Conservation (phyloP, 1,140 invertebrate genomes). For the Philopotamus ludificatus region DNA sequence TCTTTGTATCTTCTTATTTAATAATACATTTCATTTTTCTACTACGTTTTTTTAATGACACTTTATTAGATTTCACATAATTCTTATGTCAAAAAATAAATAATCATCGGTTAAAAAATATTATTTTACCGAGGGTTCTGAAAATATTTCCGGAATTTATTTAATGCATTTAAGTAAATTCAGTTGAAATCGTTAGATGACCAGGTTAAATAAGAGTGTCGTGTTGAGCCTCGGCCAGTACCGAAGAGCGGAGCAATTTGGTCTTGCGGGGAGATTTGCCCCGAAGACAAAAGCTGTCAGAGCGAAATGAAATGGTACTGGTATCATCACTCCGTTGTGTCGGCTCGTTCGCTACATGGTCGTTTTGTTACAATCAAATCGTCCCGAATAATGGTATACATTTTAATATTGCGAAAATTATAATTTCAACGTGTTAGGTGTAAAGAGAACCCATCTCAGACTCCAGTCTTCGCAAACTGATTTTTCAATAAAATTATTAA, state of each 20-base stretch:
- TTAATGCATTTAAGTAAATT: neutral
- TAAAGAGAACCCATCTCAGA: too few relatives aligned
- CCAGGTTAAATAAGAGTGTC: neutral
- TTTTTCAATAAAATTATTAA: too few relatives aligned
- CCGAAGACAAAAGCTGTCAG: conserved; percentile 24
- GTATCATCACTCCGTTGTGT: conserved; percentile 20
- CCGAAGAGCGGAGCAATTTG: neutral
- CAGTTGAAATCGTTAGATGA: neutral
- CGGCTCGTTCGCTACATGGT: too few relatives aligned
- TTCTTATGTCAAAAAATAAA: too few relatives aligned
- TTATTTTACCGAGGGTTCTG: too few relatives aligned
- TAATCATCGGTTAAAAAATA: too few relatives aligned
- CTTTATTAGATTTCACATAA: neutral
- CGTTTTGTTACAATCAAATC: too few relatives aligned
- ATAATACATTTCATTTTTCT: neutral
- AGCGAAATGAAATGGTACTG: conserved; percentile 10
- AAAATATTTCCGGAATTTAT: too few relatives aligned
- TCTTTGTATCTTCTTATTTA: neutral
- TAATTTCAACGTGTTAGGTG: too few relatives aligned
- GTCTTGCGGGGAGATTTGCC: conserved; percentile 16
- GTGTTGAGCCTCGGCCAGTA: neutral
- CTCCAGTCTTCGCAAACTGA: too few relatives aligned
- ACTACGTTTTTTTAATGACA: neutral
- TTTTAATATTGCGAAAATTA: too few relatives aligned
- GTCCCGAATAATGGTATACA: too few relatives aligned